These are phyloP conservation scores for Aquatica leii DNA, from an alignment of 2,888 invertebrate species.

Conservation along the genomic window DNA sequence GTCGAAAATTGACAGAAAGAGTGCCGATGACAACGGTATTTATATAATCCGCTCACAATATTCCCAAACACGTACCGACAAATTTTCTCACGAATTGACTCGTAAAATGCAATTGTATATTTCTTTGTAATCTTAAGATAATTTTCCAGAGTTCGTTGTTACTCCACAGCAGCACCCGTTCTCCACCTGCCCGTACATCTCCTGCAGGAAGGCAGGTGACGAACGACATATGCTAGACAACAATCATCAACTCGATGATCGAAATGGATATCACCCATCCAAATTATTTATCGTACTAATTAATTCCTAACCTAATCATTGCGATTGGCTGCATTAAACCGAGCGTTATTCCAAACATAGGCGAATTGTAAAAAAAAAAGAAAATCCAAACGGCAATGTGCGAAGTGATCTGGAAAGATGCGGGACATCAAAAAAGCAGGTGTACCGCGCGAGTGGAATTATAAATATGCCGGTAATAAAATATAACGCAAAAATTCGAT, in stretches of 20 bases:
- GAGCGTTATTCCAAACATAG: no score
- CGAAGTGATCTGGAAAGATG: constrained; percentile 21
- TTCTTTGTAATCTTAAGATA: no score
- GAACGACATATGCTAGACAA: constrained; percentile 29
- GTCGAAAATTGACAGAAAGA: no score
- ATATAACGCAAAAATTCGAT: constrained; percentile 25
- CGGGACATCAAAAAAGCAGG: constrained; percentile 30
- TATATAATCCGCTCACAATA: no score
- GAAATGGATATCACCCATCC: no score
- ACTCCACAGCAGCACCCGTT: constrained; percentile 18
- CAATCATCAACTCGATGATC: constrained; percentile 16
- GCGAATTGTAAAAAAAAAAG: background rate
- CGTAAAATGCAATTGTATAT: no score
- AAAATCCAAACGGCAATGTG: constrained; percentile 14
- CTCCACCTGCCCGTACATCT: constrained; percentile 36
- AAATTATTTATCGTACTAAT: background rate
- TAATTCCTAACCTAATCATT: background rate
- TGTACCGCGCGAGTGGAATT: constrained; percentile 17
- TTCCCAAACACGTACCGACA: no score
- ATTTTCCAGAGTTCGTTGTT: no score
- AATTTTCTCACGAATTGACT: no score
- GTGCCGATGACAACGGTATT: no score
- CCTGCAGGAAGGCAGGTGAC: constrained; percentile 37
- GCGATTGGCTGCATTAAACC: background rate
- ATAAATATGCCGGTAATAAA: constrained; percentile 14